Evolutionary conservation across 2,113 vertebrate species (phyloP).

Genomic region (Capreolus pygargus): DNA sequence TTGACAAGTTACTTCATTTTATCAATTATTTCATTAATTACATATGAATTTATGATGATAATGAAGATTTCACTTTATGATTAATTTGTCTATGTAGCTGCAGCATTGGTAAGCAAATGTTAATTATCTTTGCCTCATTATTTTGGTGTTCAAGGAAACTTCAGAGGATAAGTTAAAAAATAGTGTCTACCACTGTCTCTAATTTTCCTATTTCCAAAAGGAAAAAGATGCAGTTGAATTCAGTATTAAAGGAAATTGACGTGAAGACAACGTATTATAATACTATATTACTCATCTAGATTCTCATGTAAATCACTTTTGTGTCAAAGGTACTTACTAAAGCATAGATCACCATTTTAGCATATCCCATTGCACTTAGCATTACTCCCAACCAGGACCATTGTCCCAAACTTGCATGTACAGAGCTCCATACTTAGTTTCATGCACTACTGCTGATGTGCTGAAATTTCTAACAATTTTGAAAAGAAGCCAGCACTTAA

Average conservation of each 20-base stretch:
- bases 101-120: background rate
- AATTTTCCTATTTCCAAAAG: background rate
- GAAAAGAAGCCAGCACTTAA: background rate
- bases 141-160: background rate
- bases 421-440: background rate
- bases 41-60: background rate
- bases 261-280: background rate
- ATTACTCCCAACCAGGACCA: background rate
- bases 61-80: background rate
- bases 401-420: rapidly evolving
- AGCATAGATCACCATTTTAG: background rate
- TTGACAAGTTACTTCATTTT: background rate
- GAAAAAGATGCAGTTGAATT: background rate
- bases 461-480: background rate
- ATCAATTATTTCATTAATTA: constrained; percentile 26
- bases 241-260: background rate
- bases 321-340: background rate
- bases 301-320: background rate
- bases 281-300: background rate
- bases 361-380: background rate
- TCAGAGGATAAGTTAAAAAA: background rate
- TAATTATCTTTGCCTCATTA: background rate
- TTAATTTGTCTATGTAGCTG: background rate
- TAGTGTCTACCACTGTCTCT: background rate
- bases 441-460: too few species aligned